These are phyloP conservation scores for Rhabdornis inornatus DNA, from an alignment of 2,113 vertebrate genomes.

Conservation along the genomic window DNA sequence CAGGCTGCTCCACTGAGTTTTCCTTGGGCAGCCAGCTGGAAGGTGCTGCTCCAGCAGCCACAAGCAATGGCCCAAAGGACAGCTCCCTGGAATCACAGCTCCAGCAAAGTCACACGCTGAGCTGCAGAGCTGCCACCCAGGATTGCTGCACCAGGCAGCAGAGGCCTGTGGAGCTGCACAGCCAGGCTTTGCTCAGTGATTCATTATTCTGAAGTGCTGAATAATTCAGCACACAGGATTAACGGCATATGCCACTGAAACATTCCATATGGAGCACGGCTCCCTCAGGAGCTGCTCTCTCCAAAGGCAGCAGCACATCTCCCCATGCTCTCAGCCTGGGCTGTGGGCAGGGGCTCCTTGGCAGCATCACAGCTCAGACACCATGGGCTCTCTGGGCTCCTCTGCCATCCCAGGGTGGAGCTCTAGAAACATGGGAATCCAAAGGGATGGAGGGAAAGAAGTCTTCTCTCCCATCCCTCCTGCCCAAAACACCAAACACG, in stretches of 20 bases:
- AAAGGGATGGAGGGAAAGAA: neutral
- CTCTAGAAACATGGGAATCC: neutral
- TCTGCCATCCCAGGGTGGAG: neutral
- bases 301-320: neutral
- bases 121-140: neutral
- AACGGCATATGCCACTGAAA: constrained; percentile 11
- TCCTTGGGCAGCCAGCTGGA: neutral
- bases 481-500: rapidly evolving
- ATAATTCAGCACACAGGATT: constrained; percentile 24
- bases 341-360: neutral
- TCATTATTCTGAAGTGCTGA: constrained; percentile 5
- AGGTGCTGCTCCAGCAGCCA: neutral
- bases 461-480: neutral
- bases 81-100: neutral
- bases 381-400: neutral
- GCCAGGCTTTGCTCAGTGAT: neutral
- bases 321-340: neutral
- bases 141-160: neutral
- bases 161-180: neutral
- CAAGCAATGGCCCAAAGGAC: neutral
- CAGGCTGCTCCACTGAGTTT: neutral
- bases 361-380: rapidly evolving
- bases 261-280: neutral
- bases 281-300: neutral
- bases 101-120: neutral